Evolutionary conservation across 2,797 vertebrate genomes (phyloP).

Genomic region (Ficedula albicollis): DNA sequence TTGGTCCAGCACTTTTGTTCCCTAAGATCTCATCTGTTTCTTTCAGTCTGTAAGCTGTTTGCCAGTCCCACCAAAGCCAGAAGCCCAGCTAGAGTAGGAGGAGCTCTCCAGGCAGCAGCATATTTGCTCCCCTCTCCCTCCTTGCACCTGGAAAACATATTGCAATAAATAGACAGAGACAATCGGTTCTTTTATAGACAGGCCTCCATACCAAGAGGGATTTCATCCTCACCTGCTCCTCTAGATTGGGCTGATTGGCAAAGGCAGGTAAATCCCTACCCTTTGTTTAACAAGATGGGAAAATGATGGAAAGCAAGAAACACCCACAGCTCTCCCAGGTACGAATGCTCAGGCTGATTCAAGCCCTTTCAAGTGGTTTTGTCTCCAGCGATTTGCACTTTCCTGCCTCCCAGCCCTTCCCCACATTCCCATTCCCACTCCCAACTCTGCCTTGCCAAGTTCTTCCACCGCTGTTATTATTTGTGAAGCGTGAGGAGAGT

Average conservation of each 20-base stretch:
- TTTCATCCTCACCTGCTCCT: background rate
- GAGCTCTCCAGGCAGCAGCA: background rate
- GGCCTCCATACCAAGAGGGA: background rate
- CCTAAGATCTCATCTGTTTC: background rate
- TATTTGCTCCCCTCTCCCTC: background rate
- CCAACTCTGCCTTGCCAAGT: slow-evolving; percentile 16
- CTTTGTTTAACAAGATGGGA: slow-evolving; percentile 11
- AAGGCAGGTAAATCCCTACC: background rate
- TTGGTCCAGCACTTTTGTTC: accelerated
- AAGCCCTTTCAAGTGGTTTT: slow-evolving; percentile 28
- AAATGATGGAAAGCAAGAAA: background rate
- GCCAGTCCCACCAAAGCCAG: background rate
- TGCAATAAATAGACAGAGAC: background rate
- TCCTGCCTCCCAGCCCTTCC: background rate
- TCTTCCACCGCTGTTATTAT: slow-evolving; percentile 41
- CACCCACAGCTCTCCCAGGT: background rate
- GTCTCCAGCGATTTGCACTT: background rate
- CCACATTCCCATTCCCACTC: background rate
- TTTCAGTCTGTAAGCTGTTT: background rate
- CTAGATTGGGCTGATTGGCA: background rate
- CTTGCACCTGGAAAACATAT: background rate
- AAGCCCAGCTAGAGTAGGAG: background rate
- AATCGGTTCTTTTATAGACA: background rate
- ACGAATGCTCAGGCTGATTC: background rate
- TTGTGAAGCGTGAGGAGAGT: slow-evolving; percentile 65